These are phyloP conservation scores for Pogonomyrmex californicus DNA, from an alignment of 1,140 invertebrate genomes.

Conservation along the genomic window DNA sequence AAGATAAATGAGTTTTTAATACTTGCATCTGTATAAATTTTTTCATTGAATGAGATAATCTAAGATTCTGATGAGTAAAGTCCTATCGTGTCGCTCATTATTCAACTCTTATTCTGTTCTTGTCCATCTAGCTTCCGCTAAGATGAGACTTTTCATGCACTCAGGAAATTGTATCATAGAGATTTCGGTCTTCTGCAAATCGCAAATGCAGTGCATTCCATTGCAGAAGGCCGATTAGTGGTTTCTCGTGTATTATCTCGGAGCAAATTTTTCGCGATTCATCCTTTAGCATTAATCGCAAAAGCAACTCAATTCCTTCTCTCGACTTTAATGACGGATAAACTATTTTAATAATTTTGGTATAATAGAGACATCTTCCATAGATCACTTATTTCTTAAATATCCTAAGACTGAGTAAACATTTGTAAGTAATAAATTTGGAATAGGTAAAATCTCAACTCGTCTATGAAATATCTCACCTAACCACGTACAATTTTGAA, in stretches of 20 bases:
- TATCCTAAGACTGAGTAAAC: neutral
- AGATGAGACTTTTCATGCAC: neutral
- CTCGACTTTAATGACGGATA: neutral
- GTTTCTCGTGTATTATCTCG: conserved; percentile 25
- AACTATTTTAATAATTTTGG: neutral
- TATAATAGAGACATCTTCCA: neutral
- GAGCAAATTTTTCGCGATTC: conserved; percentile 24
- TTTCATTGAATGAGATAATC: neutral
- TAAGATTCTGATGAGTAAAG: neutral
- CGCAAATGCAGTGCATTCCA: neutral
- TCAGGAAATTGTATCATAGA: conserved; percentile 20
- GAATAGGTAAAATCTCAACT: neutral
- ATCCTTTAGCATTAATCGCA: conserved; percentile 29
- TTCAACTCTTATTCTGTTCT: neutral
- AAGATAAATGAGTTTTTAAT: conserved; percentile 21
- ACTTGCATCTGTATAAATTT: neutral
- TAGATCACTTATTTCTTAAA: neutral
- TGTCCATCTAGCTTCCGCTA: conserved; percentile 16
- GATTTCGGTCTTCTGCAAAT: conserved; percentile 23
- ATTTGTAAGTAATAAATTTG: neutral
- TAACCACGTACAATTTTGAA: neutral
- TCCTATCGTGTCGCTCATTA: neutral
- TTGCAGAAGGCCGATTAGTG: conserved; percentile 31
- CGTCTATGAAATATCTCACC: neutral
- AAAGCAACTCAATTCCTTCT: conserved; percentile 1